phyloP scores from a whole-genome alignment of 2,888 invertebrate species.

The Palloptera scutellata region DNA sequence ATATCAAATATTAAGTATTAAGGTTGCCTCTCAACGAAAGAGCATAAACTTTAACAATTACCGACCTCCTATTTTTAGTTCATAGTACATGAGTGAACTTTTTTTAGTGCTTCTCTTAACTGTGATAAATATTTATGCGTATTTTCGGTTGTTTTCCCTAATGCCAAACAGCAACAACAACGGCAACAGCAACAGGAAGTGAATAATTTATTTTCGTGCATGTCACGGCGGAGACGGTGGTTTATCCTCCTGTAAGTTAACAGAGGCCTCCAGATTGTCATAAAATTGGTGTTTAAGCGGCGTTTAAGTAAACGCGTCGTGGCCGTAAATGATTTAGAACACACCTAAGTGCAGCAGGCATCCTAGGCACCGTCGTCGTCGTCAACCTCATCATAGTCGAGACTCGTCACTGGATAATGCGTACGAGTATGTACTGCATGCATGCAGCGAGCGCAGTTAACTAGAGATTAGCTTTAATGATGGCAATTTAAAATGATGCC shows the following conservation, averaged over 20 bases:
- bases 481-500: constrained; percentile 3
- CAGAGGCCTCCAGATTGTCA: constrained; percentile 18
- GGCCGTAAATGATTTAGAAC: background rate
- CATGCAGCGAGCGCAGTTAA: background rate
- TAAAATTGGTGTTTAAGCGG: constrained; percentile 26
- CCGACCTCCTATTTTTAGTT: too few relatives aligned
- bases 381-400: too few relatives aligned
- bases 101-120: too few relatives aligned
- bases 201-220: constrained; percentile 16
- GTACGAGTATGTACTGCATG: background rate
- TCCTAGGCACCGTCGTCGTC: too few relatives aligned
- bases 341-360: background rate
- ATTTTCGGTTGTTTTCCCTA: too few relatives aligned
- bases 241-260: background rate
- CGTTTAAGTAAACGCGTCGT: constrained; percentile 17
- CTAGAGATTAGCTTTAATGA: constrained; percentile 21
- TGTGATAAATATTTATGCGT: too few relatives aligned
- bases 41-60: too few relatives aligned
- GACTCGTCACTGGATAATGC: background rate
- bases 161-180: background rate
- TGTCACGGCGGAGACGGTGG: background rate
- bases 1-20: too few relatives aligned
- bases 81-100: too few relatives aligned
- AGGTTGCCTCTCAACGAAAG: too few relatives aligned
- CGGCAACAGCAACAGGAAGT: constrained; percentile 14